These are phyloP conservation scores for Leucoma salicis DNA, from an alignment of 2,888 invertebrate species.

Conservation along the genomic window DNA sequence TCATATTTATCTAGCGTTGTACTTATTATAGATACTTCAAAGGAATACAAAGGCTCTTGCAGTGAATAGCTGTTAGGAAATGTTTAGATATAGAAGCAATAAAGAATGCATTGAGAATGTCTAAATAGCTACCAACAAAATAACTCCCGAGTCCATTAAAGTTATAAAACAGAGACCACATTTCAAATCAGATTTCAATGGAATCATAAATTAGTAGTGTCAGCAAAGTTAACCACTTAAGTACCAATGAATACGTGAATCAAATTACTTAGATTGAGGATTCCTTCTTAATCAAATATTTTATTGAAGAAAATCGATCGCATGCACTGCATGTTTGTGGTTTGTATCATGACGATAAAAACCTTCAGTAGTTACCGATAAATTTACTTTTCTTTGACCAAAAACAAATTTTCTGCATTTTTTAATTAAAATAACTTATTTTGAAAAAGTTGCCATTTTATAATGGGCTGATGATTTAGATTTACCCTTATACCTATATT, in stretches of 20 bases:
- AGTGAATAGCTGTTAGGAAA: constrained; percentile 10
- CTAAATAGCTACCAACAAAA: constrained; percentile 25
- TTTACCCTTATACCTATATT: too few species aligned
- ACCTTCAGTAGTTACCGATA: neutral
- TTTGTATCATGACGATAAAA: neutral
- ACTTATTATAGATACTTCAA: neutral
- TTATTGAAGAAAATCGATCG: constrained; percentile 44
- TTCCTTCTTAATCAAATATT: constrained; percentile 42
- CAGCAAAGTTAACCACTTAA: constrained; percentile 38
- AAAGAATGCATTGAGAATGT: constrained; percentile 26
- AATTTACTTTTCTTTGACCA: too few species aligned
- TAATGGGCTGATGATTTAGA: too few species aligned
- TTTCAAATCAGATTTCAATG: constrained; percentile 49
- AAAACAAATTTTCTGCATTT: too few species aligned
- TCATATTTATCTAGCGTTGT: too few species aligned
- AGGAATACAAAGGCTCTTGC: constrained; percentile 5
- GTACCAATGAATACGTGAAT: constrained; percentile 38
- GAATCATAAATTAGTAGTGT: constrained; percentile 50
- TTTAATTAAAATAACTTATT: too few species aligned
- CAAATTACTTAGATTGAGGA: constrained; percentile 44
- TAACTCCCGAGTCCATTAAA: constrained; percentile 28
- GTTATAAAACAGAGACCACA: constrained; percentile 34
- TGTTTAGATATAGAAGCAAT: constrained; percentile 16
- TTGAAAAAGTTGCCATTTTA: too few species aligned
- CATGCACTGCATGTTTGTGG: constrained; percentile 12